Evolutionary conservation across 2,113 vertebrate genomes (phyloP), one percentile per base, ranked within the genome.

Genomic region (Heteronetta atricapilla): DNA sequence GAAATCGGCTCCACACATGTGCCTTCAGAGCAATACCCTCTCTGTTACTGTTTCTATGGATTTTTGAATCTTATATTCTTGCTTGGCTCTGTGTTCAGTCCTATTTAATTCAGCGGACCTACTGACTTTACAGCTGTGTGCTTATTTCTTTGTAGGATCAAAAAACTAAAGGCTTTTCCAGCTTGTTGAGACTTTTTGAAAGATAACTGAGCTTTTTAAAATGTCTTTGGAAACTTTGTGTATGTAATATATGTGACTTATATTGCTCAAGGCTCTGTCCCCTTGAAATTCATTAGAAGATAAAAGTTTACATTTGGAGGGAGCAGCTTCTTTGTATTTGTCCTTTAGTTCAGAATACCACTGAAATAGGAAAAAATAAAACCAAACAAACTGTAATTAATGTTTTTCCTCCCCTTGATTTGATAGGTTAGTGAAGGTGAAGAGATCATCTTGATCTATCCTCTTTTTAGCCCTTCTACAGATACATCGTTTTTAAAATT

Each of bases 401-500:
- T 73, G 22, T 59, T 25, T 52, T 73, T 38, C 70, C 38, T 73
- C 2, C 13, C 8, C 5, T 64, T 66, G 25, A 46, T 59, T 89
- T 88, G 17, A 34, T 67, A 36, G 46, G 9, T 48, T 48, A 48
- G 26, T 62, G 67, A 72, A 78, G 38, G 22, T 66, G 17, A 0
- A 11, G 31, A 70, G 42, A 66, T 86, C 29, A 17, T 50, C 11
- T 56, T 78, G 19, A 53, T 62, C 60, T 63, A 0, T 74, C 21
- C 2, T 67, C 20, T 85, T 68, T 88, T 88, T 56, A 94, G 34
- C 36, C 18, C 19, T 90, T 79, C 66, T 34, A 60, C 10, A 67
- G 34, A 34, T 38, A 11, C 0, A 1, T 64, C 0, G 2, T 33
- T 70, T 70, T 70, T 81, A 50, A 2, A 26, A 11, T 88, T 77